Evolutionary conservation across 2,113 vertebrate genomes (phyloP), one percentile per base, ranked within the genome.

Genomic region (Cacatua alba): DNA sequence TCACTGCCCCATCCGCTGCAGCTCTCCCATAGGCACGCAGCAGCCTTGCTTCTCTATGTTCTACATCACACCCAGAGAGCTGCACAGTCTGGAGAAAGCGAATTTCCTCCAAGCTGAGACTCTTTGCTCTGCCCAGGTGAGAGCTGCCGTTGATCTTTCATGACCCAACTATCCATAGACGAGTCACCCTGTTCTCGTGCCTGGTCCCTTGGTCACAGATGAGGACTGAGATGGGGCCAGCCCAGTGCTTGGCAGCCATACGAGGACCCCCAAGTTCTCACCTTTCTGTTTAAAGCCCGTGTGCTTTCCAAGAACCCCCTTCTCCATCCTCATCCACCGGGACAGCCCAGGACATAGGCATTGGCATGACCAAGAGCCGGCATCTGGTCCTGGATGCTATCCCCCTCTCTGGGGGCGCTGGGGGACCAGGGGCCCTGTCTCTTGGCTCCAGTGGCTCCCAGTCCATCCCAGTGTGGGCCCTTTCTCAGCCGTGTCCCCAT

Each of bases 401-500:
- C 43, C 9, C 28, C 31, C 16, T 5, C 55, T 5, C 43, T 3
- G 74, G 16, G 70, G 17, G 11, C 1, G 0, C 24, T 15, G 4
- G 28, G 29, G 67, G 39, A 10, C 41, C 53, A 6, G 18, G 3
- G 44, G 39, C 26, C 10, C 57, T 43, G 65, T n/a, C 17, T 49
- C 48, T 59, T 29, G 29, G 94, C 90, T 94, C 90, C 90, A n/a
- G 59, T 11, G 65, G 62, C 76, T 92, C 76, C 95, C 90, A 89
- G 96, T 95, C 87, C 88, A 64, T 81, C 75, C 92, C 92, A 80
- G 90, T 4, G 51, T 10, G 23, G 89, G 80, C 87, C 93, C 64
- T 74, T 72, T 60, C 88, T 52, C 97, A 57, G 62, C 92, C 44
- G 57, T 69, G 97, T 98, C 95, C 97, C 98, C 97, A 98, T 98